Evolutionary conservation across 2,797 vertebrate genomes (phyloP), one percentile per base, ranked within the genome.

Genomic region (Erethizon dorsatum): DNA sequence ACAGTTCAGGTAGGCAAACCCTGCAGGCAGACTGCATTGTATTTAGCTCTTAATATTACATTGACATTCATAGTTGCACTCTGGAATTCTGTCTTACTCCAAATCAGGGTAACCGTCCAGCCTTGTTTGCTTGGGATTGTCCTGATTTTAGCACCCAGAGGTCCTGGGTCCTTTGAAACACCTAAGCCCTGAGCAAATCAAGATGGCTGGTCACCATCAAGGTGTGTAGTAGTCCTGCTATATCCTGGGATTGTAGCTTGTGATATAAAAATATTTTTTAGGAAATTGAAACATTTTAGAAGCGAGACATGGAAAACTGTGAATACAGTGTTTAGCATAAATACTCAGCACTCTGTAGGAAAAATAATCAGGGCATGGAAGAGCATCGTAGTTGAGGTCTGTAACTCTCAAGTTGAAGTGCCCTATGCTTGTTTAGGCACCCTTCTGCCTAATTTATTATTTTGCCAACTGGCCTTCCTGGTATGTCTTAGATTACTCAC

Each of bases 401-500:
- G 0, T 82, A 47, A 37, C 45, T 77, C 24, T 65, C 31, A 10
- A 56, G 10, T 78, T 78, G 20, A 47, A 75, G 37, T 50, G 12
- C 28, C n/a, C 28, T 56, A 0, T 26, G 2, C 67, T 77, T 71
- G 9, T 50, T 33, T 67, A 54, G 47, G 37, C 4, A 31, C 17
- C 2, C 33, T 85, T 93, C 85, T 31, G 6, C 86, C 95, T 79
- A n/a, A 65, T 95, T 65, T 47, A 11, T 89, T 71, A 61, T 67
- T 91, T 77, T 65, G 6, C 33, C 37, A 26, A 20, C 24, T n/a
- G 37, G 54, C 33, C 88, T 86, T 94, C 80, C 88, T 33, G 12
- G 50, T 63, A 54, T 90, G 67, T 83, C 77, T 92, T 17, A 56
- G 37, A n/a, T 59, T 50, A 73, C 54, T 95, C 2, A 24, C 41